phyloP scores from a whole-genome alignment of 1,140 invertebrate species.

The Hycleus phaleratus region DNA sequence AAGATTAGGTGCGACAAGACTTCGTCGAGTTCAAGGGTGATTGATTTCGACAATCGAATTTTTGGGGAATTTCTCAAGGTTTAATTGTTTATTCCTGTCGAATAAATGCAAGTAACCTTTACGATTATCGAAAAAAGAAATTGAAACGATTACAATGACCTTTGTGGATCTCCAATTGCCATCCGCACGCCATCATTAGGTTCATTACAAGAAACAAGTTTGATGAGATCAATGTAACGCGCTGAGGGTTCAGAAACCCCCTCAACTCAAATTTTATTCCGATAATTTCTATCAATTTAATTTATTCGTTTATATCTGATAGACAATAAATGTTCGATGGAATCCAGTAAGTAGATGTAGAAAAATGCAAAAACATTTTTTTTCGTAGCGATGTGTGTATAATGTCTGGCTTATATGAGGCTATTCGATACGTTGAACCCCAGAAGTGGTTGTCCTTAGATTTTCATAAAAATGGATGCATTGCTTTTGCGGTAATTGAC shows the following conservation, averaged over 20 bases:
- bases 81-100: too few species aligned
- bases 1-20: slow-evolving; percentile 17
- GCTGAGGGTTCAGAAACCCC: slow-evolving; percentile 9
- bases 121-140: too few species aligned
- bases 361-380: slow-evolving; percentile 8
- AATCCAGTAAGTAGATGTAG: not conserved
- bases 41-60: slow-evolving; percentile 2
- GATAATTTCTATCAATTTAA: too few species aligned
- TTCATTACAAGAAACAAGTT: slow-evolving; percentile 24
- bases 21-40: slow-evolving; percentile 23
- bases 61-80: too few species aligned
- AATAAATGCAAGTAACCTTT: too few species aligned
- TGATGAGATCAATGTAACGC: slow-evolving; percentile 6
- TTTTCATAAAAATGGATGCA: slow-evolving; percentile 24
- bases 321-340: too few species aligned
- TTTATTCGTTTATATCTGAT: too few species aligned
- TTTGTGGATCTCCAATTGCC: too few species aligned
- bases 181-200: too few species aligned
- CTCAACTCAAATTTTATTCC: not conserved
- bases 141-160: too few species aligned
- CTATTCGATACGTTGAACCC: slow-evolving; percentile 17
- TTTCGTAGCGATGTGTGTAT: not conserved
- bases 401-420: slow-evolving; percentile 5
- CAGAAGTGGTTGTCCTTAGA: slow-evolving; percentile 19
- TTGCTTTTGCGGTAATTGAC: slow-evolving; percentile 19